Percentiles rank a stretch among this genome's conserved stretches.
phyloP scores from a whole-genome alignment of 2,888 invertebrate genomes.

The Melanchra persicariae region DNA sequence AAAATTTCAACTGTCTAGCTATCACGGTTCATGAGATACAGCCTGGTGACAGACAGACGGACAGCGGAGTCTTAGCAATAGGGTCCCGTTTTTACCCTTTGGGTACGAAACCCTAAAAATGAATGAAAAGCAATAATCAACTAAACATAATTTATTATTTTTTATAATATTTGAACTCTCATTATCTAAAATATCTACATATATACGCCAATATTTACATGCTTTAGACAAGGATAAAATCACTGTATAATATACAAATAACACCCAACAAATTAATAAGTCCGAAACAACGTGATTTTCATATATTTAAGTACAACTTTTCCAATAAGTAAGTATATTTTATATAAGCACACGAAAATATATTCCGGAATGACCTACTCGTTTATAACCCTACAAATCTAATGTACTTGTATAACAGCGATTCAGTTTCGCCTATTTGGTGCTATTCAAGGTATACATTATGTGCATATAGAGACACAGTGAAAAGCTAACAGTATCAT shows the following conservation, averaged over 20 bases:
- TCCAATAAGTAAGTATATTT: conserved; percentile 72
- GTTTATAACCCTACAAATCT: conserved; percentile 69
- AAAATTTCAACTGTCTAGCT: too few relatives aligned
- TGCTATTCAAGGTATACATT: conserved; percentile 50
- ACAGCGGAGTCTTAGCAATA: too few relatives aligned
- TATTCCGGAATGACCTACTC: conserved; percentile 74
- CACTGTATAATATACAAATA: conserved; percentile 87
- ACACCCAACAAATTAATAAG: conserved; percentile 82
- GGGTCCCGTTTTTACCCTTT: too few relatives aligned
- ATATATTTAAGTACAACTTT: conserved; percentile 84
- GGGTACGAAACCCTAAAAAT: too few relatives aligned
- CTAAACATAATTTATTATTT: conserved; percentile 90
- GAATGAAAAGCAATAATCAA: conserved; percentile 75
- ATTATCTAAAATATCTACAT: conserved; percentile 89
- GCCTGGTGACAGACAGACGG: too few relatives aligned
- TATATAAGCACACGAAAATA: conserved; percentile 78
- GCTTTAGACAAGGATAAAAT: conserved; percentile 84
- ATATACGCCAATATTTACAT: conserved; percentile 88
- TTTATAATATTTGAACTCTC: conserved; percentile 90
- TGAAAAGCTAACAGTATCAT: conserved; percentile 56
- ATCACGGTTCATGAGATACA: too few relatives aligned
- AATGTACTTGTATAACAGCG: conserved; percentile 69
- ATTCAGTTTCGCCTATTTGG: conserved; percentile 56
- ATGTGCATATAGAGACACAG: conserved; percentile 50
- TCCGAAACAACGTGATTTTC: conserved; percentile 79